Conservation (phyloP, 1,140 invertebrate genomes). For the Lepidurus arcticus region DNA sequence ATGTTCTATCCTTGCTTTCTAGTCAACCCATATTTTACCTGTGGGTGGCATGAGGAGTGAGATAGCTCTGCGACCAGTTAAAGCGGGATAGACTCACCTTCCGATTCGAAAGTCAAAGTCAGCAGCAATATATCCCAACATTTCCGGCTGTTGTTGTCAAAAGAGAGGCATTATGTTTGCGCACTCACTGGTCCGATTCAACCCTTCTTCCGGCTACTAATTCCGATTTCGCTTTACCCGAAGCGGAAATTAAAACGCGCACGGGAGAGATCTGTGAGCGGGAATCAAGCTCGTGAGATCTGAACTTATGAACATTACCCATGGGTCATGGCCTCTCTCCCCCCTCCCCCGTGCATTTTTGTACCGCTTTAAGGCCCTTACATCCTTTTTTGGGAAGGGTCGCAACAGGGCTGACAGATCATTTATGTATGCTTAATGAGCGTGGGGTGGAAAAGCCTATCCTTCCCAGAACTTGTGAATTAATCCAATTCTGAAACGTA, state of each 20-base stretch:
- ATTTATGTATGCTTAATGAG: neutral
- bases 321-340: neutral
- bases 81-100: neutral
- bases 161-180: constrained; percentile 8
- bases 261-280: neutral
- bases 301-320: constrained; percentile 2
- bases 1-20: no score
- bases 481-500: neutral
- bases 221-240: constrained; percentile 4
- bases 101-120: constrained; percentile 14
- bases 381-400: neutral
- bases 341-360: neutral
- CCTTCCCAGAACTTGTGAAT: neutral
- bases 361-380: neutral
- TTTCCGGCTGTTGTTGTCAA: neutral
- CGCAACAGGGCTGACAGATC: neutral
- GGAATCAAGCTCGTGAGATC: constrained; percentile 17
- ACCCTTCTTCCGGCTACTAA: constrained; percentile 18
- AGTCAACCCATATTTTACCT: no score
- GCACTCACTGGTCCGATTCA: neutral
- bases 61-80: no score
- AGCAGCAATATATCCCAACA: neutral
- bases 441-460: neutral
- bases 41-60: no score
- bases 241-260: neutral